Evolutionary conservation across 2,113 vertebrate species (phyloP).

Genomic region (Odocoileus hemionus): DNA sequence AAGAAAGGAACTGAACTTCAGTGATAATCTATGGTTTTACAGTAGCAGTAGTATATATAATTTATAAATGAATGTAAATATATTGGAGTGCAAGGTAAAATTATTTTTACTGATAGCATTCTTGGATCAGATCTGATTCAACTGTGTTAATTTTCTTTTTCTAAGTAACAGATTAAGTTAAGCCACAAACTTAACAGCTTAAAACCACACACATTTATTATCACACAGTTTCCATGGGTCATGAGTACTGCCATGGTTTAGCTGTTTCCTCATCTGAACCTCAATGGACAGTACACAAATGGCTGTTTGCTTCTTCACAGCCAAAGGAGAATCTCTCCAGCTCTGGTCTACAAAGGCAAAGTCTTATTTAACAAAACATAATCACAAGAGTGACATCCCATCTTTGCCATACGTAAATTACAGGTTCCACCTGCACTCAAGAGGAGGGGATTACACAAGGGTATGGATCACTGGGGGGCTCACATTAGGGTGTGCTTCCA

Average conservation of each 20-base stretch:
- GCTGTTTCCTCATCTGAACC: neutral
- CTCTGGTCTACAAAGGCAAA: neutral
- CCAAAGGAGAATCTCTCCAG: neutral
- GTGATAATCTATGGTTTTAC: neutral
- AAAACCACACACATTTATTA: neutral
- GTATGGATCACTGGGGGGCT: neutral
- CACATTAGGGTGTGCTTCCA: neutral
- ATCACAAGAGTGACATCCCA: neutral
- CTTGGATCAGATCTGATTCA: neutral
- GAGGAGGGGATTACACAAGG: neutral
- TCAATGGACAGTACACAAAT: neutral
- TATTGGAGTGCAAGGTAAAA: neutral
- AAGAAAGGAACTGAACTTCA: neutral
- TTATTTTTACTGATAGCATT: neutral
- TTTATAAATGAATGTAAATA: neutral
- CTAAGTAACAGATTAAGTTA: neutral
- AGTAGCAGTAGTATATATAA: neutral
- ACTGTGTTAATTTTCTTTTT: neutral
- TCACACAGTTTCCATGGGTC: neutral
- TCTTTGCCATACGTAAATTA: neutral
- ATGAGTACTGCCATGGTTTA: neutral
- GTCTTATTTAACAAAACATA: neutral
- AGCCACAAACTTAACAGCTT: neutral
- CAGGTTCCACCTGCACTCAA: neutral
- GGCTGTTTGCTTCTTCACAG: neutral